Evolutionary conservation across 2,888 invertebrate species (phyloP).

Genomic region (Parascotia fuliginaria): DNA sequence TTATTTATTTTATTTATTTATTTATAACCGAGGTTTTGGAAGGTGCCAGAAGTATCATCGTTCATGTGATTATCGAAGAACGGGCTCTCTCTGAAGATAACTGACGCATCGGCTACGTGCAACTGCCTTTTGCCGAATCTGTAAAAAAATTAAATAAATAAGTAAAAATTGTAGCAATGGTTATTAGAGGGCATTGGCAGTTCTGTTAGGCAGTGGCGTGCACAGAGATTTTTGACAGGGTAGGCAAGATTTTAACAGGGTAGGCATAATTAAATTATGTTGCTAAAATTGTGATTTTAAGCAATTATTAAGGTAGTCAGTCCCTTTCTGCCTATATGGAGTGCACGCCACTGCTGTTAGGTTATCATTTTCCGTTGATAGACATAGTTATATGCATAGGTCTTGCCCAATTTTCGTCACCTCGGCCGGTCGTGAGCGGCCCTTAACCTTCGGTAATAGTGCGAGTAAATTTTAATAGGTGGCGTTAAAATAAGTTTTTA

Average conservation of each 20-base stretch:
- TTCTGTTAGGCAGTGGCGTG: no score
- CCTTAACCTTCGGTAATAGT: background rate
- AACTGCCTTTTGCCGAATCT: slow-evolving; percentile 81
- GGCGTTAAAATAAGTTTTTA: background rate
- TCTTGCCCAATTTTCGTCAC: no score
- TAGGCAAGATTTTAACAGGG: no score
- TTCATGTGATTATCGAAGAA: slow-evolving; percentile 66
- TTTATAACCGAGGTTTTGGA: slow-evolving; percentile 71
- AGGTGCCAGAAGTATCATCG: slow-evolving; percentile 56
- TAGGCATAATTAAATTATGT: no score
- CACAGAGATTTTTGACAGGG: no score
- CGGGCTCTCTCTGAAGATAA: slow-evolving; percentile 75
- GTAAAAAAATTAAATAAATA: slow-evolving; percentile 45
- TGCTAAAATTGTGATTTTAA: no score
- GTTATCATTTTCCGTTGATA: no score
- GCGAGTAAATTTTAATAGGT: background rate
- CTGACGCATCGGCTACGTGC: slow-evolving; percentile 79
- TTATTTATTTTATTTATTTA: slow-evolving; percentile 46
- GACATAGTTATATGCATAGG: no score
- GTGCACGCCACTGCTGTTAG: no score
- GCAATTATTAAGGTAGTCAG: no score
- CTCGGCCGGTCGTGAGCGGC: no score
- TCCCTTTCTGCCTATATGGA: no score
- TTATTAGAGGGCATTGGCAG: background rate
- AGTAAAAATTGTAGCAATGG: background rate